Evolutionary conservation across 2,113 vertebrate species (phyloP), one percentile per base, ranked within the genome.

Genomic region (Lagopus leucura): DNA sequence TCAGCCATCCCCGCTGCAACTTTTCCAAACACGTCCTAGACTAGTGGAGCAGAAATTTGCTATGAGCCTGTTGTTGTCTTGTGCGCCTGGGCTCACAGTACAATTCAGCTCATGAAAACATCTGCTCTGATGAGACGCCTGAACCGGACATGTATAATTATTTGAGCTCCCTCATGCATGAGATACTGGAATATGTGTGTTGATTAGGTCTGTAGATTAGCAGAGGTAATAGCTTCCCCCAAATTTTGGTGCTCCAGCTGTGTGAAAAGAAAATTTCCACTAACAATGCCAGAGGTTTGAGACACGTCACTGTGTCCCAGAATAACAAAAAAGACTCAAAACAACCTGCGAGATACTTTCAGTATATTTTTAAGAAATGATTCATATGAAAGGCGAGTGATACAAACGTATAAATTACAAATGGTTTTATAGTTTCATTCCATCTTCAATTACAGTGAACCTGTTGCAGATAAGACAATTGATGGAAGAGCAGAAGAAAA

Each of bases 171-270:
- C 60, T 82, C 60, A 32, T 2, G 5, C 20, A 58, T 42, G 22
- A n/a, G 36, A 34, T 27, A 38, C 50, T 45, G 73, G 17, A 54
- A 14, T 65, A 42, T 12, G 2, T 8, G 5, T 40, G 64, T 57
- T 40, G 15, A 12, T 27, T 64, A 40, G 57, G 13, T 5, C 63
- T 45, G 22, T 30, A 43, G 43, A 19, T 4, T 43, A 66, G 25
- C 13, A 48, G n/a, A 5, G 7, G 40, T 24, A 87, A 50, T 5
- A 61, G 2, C 43, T 88, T 47, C 14, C 27, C 21, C 12, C 11
- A 34, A 40, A 64, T 24, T 21, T 63, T 6, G 0, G 7, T 54
- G 6, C 19, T 64, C 5, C 52, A 47, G 4, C 22, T 54, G 1
- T 24, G 10, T 55, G 58, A 75, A 30, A 64, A 48, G 7, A 2